Evolutionary conservation across 2,888 invertebrate genomes (phyloP), one percentile per base, ranked within the genome.

Genomic region (Sinhomidia bicolor): DNA sequence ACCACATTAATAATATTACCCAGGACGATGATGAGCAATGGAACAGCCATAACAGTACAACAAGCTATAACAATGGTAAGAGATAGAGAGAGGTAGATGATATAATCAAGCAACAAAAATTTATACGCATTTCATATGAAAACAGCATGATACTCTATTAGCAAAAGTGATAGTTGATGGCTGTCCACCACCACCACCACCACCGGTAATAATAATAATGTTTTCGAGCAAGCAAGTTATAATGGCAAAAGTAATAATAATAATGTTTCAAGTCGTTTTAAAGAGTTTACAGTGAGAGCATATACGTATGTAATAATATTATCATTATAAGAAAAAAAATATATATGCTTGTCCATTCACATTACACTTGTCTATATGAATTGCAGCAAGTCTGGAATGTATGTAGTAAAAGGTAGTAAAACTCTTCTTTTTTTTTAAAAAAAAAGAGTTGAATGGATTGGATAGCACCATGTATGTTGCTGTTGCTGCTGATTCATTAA

Each of bases 1-100:
- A 60, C 80, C 82, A 76, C 87, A 87, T 87, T 87, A 87, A 82
- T 76, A 87, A 62, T 87, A 74, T 82, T 87, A 82, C 82, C 41
- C n/a, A 20, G 12, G 54, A 78, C 32, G 76, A 51, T 65, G 32
- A 65, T 71, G 68, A 71, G 51, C 57, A 79, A 5, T 79, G 44
- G 20, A 54, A 54, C 29, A 7, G 41, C 44, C 14, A 51, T 51
- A 71, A 54, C 51, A 51, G 17, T 47, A 7, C 76, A 76, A 7
- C 76, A 76, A 76, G 47, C 80, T 26, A 23, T 57, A 65, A 32
- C 32, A 65, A 57, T 20, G 17, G 17, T 57, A 57, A 7, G 17
- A 57, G 57, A 80, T 57, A 62, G 57, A 41, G 20, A 32, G 23
- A 7, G 36, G 36, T 12, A 23, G 68, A 23, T 71, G 68, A 71